These are phyloP conservation scores for Microctonus brassicae DNA, from an alignment of 2,888 invertebrate species.

Conservation along the genomic window DNA sequence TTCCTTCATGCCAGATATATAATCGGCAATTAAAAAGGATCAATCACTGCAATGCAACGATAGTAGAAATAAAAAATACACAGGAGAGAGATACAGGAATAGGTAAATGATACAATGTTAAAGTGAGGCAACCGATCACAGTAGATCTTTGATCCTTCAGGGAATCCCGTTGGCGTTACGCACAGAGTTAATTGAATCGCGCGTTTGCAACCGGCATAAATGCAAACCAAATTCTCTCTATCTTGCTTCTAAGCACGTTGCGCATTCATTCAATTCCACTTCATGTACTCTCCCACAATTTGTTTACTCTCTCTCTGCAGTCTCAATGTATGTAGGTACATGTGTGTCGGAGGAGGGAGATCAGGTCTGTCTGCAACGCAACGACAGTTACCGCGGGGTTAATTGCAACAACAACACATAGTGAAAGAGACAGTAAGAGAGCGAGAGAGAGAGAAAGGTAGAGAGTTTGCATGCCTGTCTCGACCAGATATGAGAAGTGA, in stretches of 20 bases:
- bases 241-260: not conserved
- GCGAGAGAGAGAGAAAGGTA: conserved; percentile 5
- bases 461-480: conserved; percentile 20
- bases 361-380: conserved; percentile 29
- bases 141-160: conserved; percentile 49
- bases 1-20: conserved; percentile 41
- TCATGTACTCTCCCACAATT: not conserved
- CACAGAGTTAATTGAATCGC: conserved; percentile 48
- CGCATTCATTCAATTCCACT: not conserved
- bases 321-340: conserved; percentile 14
- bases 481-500: conserved; percentile 31
- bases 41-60: not conserved
- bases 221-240: conserved; percentile 41
- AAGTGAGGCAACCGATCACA: conserved; percentile 41
- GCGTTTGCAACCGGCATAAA: conserved; percentile 46
- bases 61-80: conserved; percentile 13
- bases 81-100: not conserved
- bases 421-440: not conserved
- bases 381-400: conserved; percentile 40
- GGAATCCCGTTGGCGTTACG: conserved; percentile 47
- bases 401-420: conserved; percentile 31
- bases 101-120: not conserved
- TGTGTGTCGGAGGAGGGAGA: too few relatives aligned
- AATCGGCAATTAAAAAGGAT: conserved; percentile 23
- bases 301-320: conserved; percentile 18